Percentiles rank a stretch among this genome's conserved stretches.
phyloP scores from a whole-genome alignment of 2,888 invertebrate species.

The Ischnura elegans region DNA sequence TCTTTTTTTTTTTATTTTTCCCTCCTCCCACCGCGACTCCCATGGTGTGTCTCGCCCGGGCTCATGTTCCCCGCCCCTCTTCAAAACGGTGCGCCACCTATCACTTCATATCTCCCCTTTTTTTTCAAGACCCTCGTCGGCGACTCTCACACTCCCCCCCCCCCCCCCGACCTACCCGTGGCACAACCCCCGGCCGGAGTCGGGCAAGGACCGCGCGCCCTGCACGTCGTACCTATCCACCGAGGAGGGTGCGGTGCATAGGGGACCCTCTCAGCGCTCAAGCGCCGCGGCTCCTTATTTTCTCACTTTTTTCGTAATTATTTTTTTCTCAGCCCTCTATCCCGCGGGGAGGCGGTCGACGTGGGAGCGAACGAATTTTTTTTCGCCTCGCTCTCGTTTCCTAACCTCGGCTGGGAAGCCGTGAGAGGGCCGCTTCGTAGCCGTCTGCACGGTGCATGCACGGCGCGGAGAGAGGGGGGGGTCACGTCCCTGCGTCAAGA shows the following conservation, averaged over 20 bases:
- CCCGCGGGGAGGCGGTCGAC: neutral
- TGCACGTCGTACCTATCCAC: neutral
- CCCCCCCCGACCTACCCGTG: neutral
- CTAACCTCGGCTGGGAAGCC: neutral
- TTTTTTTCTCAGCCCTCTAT: no score
- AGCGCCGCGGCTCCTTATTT: neutral
- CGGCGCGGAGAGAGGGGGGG: neutral
- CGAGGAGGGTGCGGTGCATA: neutral
- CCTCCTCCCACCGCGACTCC: neutral
- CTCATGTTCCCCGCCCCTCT: neutral
- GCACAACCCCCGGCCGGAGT: neutral
- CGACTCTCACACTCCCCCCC: neutral
- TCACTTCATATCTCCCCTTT: constrained; percentile 30
- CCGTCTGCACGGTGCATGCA: neutral
- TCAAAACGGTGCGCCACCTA: constrained; percentile 6
- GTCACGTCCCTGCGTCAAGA: neutral
- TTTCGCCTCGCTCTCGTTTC: neutral
- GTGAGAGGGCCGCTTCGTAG: neutral
- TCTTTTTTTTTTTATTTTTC: neutral
- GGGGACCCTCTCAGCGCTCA: neutral
- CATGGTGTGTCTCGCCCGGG: neutral
- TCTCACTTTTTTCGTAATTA: no score
- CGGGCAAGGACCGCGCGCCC: neutral
- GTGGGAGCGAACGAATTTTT: neutral
- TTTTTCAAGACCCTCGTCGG: neutral